Conservation (phyloP, 2,113 vertebrate genomes). For the Mustelus asterias region DNA sequence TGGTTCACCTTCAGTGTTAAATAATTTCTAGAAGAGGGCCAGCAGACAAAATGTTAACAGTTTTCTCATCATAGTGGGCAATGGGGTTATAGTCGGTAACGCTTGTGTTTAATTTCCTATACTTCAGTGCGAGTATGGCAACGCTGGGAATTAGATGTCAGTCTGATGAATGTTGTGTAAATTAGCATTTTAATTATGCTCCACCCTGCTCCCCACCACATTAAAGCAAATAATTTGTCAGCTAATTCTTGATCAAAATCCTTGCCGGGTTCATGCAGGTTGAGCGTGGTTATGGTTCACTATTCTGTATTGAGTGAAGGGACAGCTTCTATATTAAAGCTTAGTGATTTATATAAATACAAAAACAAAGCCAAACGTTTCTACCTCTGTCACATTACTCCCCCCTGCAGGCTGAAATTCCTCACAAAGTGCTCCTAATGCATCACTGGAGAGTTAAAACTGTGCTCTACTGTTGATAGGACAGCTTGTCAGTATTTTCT, state of each 20-base stretch:
- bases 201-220: neutral
- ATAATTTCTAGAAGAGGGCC: neutral
- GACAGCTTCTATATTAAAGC: neutral
- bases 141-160: neutral
- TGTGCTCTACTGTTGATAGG: too few species aligned
- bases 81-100: neutral
- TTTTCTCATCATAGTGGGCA: neutral
- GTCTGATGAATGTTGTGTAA: neutral
- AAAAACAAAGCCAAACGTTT: neutral
- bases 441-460: neutral
- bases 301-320: neutral
- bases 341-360: neutral
- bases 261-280: neutral
- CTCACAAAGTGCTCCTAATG: neutral
- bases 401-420: slow-evolving; percentile 6
- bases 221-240: neutral
- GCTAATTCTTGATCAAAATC: slow-evolving; percentile 3
- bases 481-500: neutral
- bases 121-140: neutral
- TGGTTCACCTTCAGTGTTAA: neutral
- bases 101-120: neutral
- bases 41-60: neutral
- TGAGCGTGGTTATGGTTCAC: neutral
- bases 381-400: neutral
- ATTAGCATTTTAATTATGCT: slow-evolving; percentile 9